These are phyloP conservation scores for Drosophila pandora DNA, from an alignment of 1,140 invertebrate genomes.

Conservation along the genomic window DNA sequence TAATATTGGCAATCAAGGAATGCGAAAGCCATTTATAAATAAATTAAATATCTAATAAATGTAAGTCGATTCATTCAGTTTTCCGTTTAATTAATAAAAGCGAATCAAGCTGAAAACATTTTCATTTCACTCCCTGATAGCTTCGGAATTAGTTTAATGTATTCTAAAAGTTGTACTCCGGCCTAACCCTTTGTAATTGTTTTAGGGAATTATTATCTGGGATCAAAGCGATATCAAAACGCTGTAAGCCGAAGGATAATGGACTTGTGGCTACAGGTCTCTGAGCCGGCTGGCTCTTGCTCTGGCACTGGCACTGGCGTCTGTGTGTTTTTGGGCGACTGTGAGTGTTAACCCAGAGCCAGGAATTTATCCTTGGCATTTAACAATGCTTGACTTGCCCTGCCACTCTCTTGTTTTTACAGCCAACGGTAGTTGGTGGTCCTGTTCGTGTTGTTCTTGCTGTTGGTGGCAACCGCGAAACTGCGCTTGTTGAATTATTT, in stretches of 20 bases:
- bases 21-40: neutral
- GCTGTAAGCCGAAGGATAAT: conserved; percentile 44
- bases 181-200: conserved; percentile 19
- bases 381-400: conserved; percentile 57
- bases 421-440: conserved; percentile 10
- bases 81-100: conserved; percentile 17
- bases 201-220: conserved; percentile 33
- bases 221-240: conserved; percentile 38
- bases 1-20: neutral
- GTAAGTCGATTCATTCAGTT: neutral
- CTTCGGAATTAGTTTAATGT: conserved; percentile 1
- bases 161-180: conserved; percentile 1
- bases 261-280: conserved; percentile 30
- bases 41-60: neutral
- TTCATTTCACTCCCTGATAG: neutral
- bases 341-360: conserved; percentile 32
- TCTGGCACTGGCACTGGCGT: neutral
- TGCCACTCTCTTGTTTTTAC: conserved; percentile 24
- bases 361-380: conserved; percentile 72
- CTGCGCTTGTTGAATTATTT: conserved; percentile 78
- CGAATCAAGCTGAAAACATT: neutral
- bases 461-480: conserved; percentile 48
- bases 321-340: conserved; percentile 4
- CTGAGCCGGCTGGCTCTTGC: neutral
- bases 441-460: neutral